A percentile compares a stretch with the other conserved stretches of the same genome.
phyloP scores from a whole-genome alignment of 2,797 vertebrate genomes.

The Sebastes itinus region DNA sequence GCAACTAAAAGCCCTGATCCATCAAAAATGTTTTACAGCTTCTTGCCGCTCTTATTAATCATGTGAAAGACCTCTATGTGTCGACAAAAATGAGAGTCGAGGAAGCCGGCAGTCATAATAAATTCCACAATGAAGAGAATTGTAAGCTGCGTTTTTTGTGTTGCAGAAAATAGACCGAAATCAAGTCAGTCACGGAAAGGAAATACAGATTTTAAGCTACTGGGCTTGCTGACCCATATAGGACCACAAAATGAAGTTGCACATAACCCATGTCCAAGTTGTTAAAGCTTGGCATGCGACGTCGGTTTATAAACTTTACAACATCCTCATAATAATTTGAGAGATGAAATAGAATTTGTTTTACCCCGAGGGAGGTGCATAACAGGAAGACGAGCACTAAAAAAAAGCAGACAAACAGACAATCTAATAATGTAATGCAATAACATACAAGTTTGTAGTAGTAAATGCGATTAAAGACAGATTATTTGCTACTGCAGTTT shows the following conservation, averaged over 20 bases:
- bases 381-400: background rate
- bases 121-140: background rate
- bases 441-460: conserved; percentile 43
- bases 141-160: background rate
- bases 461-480: conserved; percentile 50
- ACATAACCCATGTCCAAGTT: background rate
- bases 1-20: conserved; percentile 23
- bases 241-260: background rate
- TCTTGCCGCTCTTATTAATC: conserved; percentile 17
- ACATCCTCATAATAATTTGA: background rate
- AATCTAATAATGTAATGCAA: conserved; percentile 50
- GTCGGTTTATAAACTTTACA: background rate
- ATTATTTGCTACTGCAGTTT: conserved; percentile 62
- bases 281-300: background rate
- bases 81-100: background rate
- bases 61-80: background rate
- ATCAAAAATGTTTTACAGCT: conserved; percentile 3
- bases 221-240: background rate
- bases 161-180: background rate
- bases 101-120: background rate
- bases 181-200: background rate
- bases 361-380: background rate
- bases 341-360: conserved; percentile 25
- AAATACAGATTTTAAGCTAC: background rate
- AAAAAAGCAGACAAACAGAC: background rate